phyloP scores from a whole-genome alignment of 2,888 invertebrate species.

The Cataglyphis altisquamis region DNA sequence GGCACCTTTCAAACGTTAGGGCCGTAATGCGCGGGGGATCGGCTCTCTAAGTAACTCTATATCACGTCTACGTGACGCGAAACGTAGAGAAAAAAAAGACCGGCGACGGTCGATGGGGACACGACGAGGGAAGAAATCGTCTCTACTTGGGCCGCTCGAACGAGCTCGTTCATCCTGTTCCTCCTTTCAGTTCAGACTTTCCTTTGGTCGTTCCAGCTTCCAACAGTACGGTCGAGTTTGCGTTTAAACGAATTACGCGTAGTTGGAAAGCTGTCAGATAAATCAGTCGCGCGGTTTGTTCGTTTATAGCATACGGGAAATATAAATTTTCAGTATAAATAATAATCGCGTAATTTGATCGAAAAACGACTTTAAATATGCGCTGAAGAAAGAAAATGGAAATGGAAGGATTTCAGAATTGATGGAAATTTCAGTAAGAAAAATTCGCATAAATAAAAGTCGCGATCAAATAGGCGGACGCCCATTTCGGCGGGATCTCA shows the following conservation, averaged over 20 bases:
- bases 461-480: conserved; percentile 20
- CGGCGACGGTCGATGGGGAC: conserved; percentile 52
- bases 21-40: conserved; percentile 83
- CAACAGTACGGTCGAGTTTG: conserved; percentile 12
- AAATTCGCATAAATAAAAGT: conserved; percentile 19
- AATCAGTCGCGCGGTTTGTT: not conserved
- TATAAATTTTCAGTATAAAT: not conserved
- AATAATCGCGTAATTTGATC: not conserved
- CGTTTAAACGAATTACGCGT: conserved; percentile 1
- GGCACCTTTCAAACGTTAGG: conserved; percentile 82
- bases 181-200: conserved; percentile 6
- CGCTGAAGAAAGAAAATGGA: no score
- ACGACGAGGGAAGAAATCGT: conserved; percentile 58
- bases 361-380: not conserved
- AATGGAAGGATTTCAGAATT: not conserved
- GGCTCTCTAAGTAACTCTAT: conserved; percentile 85
- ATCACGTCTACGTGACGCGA: conserved; percentile 85
- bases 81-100: conserved; percentile 75
- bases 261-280: not conserved
- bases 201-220: conserved; percentile 13
- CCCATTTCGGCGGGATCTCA: conserved; percentile 24
- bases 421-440: conserved; percentile 2
- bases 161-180: conserved; percentile 47
- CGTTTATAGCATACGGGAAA: not conserved
- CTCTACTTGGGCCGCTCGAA: conserved; percentile 60